Evolutionary conservation across 2,113 vertebrate genomes (phyloP).

Genomic region (Neomonachus schauinslandi): DNA sequence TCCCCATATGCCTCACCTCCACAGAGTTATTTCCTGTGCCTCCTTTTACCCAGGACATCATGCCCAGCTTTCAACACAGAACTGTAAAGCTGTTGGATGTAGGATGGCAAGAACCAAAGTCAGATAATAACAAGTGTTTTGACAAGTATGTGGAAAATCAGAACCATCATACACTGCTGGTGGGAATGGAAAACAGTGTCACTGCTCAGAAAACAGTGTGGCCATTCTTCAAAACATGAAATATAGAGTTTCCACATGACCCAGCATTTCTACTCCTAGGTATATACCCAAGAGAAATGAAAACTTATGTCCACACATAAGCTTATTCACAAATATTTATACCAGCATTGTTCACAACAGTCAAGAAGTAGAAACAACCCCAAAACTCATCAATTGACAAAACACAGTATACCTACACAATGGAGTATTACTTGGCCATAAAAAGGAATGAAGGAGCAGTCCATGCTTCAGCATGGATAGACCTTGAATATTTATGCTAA

Average conservation of each 20-base stretch:
- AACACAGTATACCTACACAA: accelerated
- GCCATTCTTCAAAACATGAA: not conserved
- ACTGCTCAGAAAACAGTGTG: not conserved
- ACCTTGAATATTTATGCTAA: too few relatives aligned
- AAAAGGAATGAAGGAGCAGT: not conserved
- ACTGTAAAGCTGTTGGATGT: too few relatives aligned
- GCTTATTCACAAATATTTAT: not conserved
- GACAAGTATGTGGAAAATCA: not conserved
- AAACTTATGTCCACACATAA: not conserved
- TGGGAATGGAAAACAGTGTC: not conserved
- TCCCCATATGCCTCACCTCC: not conserved
- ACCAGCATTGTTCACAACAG: too few relatives aligned
- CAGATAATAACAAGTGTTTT: not conserved
- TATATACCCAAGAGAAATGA: not conserved
- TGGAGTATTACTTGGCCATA: not conserved
- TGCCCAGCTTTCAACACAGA: not conserved
- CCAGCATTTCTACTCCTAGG: not conserved
- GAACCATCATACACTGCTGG: not conserved
- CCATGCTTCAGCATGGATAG: not conserved
- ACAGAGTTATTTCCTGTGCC: too few relatives aligned
- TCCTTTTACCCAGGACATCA: too few relatives aligned
- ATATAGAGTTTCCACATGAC: too few relatives aligned
- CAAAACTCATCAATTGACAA: not conserved
- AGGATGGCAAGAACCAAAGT: not conserved
- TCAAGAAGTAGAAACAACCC: not conserved